phyloP scores from a whole-genome alignment of 2,113 vertebrate genomes.

The Calyptomena viridis region DNA sequence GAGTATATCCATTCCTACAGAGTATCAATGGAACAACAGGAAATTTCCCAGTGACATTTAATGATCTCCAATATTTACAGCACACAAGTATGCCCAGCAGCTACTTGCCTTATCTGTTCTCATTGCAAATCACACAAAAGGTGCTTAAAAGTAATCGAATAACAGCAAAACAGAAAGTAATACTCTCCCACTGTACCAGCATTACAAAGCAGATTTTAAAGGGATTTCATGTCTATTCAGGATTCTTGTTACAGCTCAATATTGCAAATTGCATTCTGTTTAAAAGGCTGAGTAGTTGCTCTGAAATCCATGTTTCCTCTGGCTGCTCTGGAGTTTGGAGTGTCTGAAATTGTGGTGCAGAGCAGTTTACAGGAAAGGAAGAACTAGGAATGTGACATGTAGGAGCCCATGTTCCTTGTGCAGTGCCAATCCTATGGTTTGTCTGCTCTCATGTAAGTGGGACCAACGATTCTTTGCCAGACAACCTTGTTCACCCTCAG shows the following conservation, averaged over 20 bases:
- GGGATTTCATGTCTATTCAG: background rate
- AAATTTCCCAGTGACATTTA: conserved; percentile 6
- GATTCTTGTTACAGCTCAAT: background rate
- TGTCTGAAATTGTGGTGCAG: background rate
- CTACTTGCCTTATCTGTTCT: background rate
- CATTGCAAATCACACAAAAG: background rate
- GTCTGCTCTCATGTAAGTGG: accelerated
- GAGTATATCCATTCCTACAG: background rate
- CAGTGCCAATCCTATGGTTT: background rate
- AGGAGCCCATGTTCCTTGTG: background rate
- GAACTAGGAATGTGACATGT: background rate
- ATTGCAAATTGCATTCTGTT: background rate
- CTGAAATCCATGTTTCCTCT: background rate
- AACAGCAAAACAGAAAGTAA: background rate
- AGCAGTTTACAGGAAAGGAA: background rate
- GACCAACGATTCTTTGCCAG: background rate
- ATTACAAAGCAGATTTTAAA: background rate
- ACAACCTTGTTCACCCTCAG: background rate
- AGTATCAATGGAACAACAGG: background rate
- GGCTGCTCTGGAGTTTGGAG: background rate
- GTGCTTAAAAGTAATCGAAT: conserved; percentile 22
- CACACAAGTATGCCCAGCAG: background rate
- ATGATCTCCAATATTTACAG: background rate
- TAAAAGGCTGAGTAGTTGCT: background rate
- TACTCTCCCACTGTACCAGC: background rate